These are phyloP conservation scores for Etheostoma perlongum DNA, from an alignment of 2,797 vertebrate species.

Conservation along the genomic window DNA sequence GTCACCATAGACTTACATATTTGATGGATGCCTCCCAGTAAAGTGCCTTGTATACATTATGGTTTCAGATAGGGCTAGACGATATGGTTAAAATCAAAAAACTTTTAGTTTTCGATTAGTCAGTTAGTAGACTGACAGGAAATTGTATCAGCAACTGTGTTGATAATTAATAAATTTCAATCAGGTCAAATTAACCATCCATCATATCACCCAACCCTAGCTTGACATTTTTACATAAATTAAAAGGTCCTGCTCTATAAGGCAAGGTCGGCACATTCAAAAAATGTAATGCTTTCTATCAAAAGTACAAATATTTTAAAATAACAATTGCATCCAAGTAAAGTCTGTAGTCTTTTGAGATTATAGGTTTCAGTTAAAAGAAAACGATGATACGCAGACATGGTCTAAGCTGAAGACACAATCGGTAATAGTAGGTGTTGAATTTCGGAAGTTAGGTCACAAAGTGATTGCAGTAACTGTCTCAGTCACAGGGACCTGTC, in stretches of 20 bases:
- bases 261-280: neutral
- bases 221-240: neutral
- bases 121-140: no score
- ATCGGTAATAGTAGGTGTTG: neutral
- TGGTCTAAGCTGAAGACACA: neutral
- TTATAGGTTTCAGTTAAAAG: neutral
- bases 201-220: neutral
- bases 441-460: constrained; percentile 34
- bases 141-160: no score
- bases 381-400: neutral
- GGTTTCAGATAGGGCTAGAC: neutral
- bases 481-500: constrained; percentile 29
- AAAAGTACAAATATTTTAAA: neutral
- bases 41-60: neutral
- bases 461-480: constrained; percentile 35
- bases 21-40: neutral
- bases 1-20: neutral
- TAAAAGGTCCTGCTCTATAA: neutral
- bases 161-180: no score
- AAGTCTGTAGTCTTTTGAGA: constrained; percentile 1
- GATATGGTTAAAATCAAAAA: neutral
- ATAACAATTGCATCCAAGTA: neutral
- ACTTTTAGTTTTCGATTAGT: neutral
- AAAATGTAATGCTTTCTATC: neutral
- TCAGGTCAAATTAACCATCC: no score